Conservation (phyloP, 2,888 invertebrate genomes). For the Electrophaes corylata region DNA sequence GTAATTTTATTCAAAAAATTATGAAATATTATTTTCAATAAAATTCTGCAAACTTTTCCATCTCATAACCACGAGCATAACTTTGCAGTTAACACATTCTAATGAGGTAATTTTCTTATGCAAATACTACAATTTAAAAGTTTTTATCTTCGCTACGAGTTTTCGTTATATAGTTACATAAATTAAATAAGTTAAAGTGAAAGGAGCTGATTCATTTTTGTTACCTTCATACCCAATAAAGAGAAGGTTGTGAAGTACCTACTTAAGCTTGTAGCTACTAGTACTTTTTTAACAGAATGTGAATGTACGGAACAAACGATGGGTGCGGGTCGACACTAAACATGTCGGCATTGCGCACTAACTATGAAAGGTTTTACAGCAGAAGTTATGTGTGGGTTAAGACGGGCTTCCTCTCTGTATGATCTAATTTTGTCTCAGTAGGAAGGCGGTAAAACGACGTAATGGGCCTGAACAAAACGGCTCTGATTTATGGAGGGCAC, state of each 20-base stretch:
- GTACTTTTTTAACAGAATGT: constrained; percentile 22
- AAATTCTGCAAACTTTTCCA: constrained; percentile 33
- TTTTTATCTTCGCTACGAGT: constrained; percentile 38
- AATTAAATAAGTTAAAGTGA: constrained; percentile 28
- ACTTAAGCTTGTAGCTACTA: constrained; percentile 5
- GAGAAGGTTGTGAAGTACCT: constrained; percentile 9
- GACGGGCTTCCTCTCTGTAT: constrained; percentile 68
- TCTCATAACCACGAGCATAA: constrained; percentile 38
- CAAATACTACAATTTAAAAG: constrained; percentile 43
- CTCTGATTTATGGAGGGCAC: constrained; percentile 74
- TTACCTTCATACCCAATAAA: constrained; percentile 9
- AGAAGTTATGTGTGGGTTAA: constrained; percentile 67
- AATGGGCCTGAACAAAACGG: constrained; percentile 78
- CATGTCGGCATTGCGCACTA: constrained; percentile 56
- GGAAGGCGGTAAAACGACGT: constrained; percentile 77
- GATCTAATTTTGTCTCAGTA: constrained; percentile 79
- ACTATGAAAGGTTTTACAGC: constrained; percentile 74
- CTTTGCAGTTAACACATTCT: constrained; percentile 42
- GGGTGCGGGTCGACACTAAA: constrained; percentile 50
- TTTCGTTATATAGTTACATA: constrained; percentile 33
- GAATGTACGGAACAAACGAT: constrained; percentile 41
- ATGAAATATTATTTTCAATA: constrained; percentile 22
- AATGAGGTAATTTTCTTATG: constrained; percentile 45
- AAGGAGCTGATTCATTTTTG: constrained; percentile 26
- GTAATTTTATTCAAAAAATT: constrained; percentile 12